Evolutionary conservation across 2,113 vertebrate genomes (phyloP).

Genomic region (Camelus bactrianus): DNA sequence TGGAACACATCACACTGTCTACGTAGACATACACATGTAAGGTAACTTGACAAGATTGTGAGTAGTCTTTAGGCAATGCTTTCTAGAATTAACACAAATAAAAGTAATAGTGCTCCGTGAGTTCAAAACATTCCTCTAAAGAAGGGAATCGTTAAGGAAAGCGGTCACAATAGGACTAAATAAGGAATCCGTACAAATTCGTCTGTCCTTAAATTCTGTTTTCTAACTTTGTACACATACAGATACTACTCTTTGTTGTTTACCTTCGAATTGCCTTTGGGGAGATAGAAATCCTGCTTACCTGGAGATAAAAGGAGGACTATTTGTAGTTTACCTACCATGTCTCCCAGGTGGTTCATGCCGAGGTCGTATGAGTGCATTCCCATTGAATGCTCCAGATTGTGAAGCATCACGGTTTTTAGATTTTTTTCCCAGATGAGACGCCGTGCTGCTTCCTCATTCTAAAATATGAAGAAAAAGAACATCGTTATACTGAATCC

Average conservation of each 20-base stretch:
- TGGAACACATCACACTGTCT: background rate
- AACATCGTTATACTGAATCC: background rate
- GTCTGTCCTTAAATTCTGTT: background rate
- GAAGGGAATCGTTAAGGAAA: background rate
- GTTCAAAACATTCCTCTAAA: conserved; percentile 40
- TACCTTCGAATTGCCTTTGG: background rate
- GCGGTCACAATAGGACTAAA: background rate
- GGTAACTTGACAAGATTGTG: background rate
- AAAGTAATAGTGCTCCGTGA: background rate
- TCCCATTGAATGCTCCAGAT: conserved; percentile 89
- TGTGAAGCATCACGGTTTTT: conserved; percentile 88
- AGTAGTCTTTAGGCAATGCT: background rate
- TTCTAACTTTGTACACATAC: background rate
- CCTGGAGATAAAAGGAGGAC: background rate
- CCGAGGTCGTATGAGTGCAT: conserved; percentile 89
- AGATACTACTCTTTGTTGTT: background rate
- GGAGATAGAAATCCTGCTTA: background rate
- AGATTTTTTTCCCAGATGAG: conserved; percentile 92
- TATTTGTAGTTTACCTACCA: conserved; percentile 86
- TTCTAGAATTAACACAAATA: conserved; percentile 34
- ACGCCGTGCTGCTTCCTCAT: conserved; percentile 85
- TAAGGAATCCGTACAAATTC: background rate
- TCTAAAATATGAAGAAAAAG: conserved; percentile 79
- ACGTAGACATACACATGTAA: background rate
- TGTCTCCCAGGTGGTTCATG: conserved; percentile 93